Conservation (phyloP, 2,888 invertebrate genomes). For the Netelia inedita region DNA sequence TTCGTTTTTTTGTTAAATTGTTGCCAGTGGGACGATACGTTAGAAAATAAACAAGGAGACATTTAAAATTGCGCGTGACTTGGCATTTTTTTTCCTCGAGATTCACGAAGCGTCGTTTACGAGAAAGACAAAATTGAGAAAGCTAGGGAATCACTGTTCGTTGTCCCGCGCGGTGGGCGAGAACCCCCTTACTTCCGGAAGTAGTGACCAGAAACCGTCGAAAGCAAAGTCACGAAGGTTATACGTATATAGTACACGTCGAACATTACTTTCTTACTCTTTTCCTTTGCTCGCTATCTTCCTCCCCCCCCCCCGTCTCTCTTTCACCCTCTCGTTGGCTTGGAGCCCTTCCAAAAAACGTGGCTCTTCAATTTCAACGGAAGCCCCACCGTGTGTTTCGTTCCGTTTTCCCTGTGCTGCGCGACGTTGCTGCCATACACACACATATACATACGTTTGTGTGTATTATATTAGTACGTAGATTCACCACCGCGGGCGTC, state of each 20-base stretch:
- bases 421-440: constrained; percentile 13
- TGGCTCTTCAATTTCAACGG: constrained; percentile 59
- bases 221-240: constrained; percentile 16
- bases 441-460: constrained; percentile 1
- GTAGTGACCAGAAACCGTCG: background rate
- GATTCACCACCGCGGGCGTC: constrained; percentile 52
- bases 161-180: no score
- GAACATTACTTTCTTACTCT: background rate
- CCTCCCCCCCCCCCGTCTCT: constrained; percentile 4
- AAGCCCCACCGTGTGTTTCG: constrained; percentile 27
- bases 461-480: constrained; percentile 17
- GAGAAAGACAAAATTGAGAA: no score
- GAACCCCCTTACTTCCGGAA: no score
- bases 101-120: no score
- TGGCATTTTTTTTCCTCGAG: no score
- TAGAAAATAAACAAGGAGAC: no score
- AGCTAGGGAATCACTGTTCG: background rate
- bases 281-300: constrained; percentile 2
- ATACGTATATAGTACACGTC: background rate
- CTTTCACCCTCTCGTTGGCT: constrained; percentile 18
- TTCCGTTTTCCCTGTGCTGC: constrained; percentile 53
- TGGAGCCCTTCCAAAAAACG: constrained; percentile 66
- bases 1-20: no score
- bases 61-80: no score
- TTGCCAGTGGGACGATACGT: no score